Evolutionary conservation across 2,797 vertebrate genomes (phyloP).

Genomic region (Calcarius lapponicus): DNA sequence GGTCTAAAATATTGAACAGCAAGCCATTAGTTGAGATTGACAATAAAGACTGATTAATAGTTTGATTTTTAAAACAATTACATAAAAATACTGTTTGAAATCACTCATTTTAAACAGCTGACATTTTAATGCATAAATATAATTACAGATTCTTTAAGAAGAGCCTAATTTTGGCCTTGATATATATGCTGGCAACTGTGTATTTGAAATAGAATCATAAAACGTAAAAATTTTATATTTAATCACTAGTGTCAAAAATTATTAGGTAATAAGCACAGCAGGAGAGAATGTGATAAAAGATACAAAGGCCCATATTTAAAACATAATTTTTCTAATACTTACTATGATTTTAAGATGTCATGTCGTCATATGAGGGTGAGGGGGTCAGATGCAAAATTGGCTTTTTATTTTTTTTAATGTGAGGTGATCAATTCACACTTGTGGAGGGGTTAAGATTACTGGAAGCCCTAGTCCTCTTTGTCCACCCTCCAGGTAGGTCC

Average conservation of each 20-base stretch:
- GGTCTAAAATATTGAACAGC: constrained; percentile 4
- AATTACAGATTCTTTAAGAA: constrained; percentile 73
- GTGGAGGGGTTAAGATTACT: constrained; percentile 72
- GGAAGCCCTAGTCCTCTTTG: constrained; percentile 60
- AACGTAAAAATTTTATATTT: constrained; percentile 80
- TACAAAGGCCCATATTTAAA: constrained; percentile 79
- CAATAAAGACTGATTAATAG: constrained; percentile 72
- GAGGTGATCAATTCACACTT: constrained; percentile 73
- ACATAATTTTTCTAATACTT: constrained; percentile 79
- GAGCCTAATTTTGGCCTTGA: constrained; percentile 73
- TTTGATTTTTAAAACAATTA: constrained; percentile 78
- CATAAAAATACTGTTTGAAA: constrained; percentile 79
- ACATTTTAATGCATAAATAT: constrained; percentile 81
- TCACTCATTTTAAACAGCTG: constrained; percentile 68
- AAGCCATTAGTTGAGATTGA: constrained; percentile 57
- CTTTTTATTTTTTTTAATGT: constrained; percentile 56
- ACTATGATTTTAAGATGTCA: constrained; percentile 80
- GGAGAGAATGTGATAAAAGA: constrained; percentile 75
- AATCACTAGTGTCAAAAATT: constrained; percentile 81
- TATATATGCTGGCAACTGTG: constrained; percentile 78
- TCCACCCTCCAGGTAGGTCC: constrained; percentile 24
- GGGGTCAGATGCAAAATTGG: constrained; percentile 74
- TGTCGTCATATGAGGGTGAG: constrained; percentile 74
- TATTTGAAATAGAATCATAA: constrained; percentile 82
- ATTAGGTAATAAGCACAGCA: constrained; percentile 80